Conservation (phyloP, 1,140 invertebrate species). For the Zophobas atratus region DNA sequence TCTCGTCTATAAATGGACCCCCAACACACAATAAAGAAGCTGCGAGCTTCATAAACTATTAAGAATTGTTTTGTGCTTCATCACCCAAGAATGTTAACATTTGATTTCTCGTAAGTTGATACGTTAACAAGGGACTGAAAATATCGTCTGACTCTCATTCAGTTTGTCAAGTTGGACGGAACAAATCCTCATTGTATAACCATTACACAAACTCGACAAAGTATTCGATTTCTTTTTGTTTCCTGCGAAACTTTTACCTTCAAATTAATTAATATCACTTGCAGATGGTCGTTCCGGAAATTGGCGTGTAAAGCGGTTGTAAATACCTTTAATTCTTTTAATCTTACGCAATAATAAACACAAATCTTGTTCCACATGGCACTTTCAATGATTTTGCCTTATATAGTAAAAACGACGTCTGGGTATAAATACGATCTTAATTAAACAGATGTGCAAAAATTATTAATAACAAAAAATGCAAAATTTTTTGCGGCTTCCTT, state of each 20-base stretch:
- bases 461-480: slow-evolving; percentile 35
- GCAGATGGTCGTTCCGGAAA: slow-evolving; percentile 34
- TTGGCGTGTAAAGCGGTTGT: slow-evolving; percentile 1
- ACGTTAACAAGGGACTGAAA: slow-evolving; percentile 53
- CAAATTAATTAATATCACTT: slow-evolving; percentile 1
- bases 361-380: slow-evolving; percentile 14
- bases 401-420: slow-evolving; percentile 25
- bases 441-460: slow-evolving; percentile 40
- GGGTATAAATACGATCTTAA: slow-evolving; percentile 19
- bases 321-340: slow-evolving; percentile 10
- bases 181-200: slow-evolving; percentile 46
- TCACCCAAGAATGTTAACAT: slow-evolving; percentile 64
- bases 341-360: slow-evolving; percentile 20
- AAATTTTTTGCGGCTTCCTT: slow-evolving; percentile 22
- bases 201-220: slow-evolving; percentile 42
- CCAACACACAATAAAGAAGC: slow-evolving; percentile 62
- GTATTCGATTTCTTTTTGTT: slow-evolving; percentile 36
- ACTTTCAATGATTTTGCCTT: slow-evolving; percentile 18
- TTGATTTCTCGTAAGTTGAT: slow-evolving; percentile 62
- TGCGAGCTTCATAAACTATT: slow-evolving; percentile 63
- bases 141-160: slow-evolving; percentile 56
- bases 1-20: slow-evolving; percentile 58
- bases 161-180: slow-evolving; percentile 53
- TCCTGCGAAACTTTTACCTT: background rate
- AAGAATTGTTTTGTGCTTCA: slow-evolving; percentile 64